phyloP scores from a whole-genome alignment of 1,140 invertebrate species.

The Teleopsis dalmanni region DNA sequence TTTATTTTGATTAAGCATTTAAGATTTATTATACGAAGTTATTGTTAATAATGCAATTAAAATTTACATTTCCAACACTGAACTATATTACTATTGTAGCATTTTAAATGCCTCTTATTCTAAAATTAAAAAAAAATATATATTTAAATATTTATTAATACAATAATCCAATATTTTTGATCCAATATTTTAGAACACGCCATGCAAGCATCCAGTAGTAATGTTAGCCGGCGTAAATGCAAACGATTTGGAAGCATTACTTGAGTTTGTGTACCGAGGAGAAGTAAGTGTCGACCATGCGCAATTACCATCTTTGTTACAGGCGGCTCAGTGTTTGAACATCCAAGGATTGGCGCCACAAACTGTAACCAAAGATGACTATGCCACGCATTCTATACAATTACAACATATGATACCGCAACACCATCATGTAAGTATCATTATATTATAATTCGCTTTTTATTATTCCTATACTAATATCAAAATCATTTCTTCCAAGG shows the following conservation, averaged over 20 bases:
- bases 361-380: conserved; percentile 43
- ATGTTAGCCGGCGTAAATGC: conserved; percentile 57
- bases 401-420: conserved; percentile 44
- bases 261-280: conserved; percentile 58
- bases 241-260: conserved; percentile 53
- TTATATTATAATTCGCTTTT: neutral
- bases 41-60: no score
- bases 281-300: conserved; percentile 57
- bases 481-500: conserved; percentile 10
- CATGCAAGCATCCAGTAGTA: conserved; percentile 59
- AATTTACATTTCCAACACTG: no score
- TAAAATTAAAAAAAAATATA: no score
- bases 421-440: conserved; percentile 25
- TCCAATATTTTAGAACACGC: conserved; percentile 56
- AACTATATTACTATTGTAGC: no score
- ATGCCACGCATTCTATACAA: conserved; percentile 46
- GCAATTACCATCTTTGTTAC: conserved; percentile 53
- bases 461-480: neutral
- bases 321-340: conserved; percentile 56
- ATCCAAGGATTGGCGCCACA: conserved; percentile 54
- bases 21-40: no score
- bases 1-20: no score
- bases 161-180: no score
- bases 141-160: no score
- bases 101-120: no score